Percentiles rank a stretch among this genome's conserved stretches.
phyloP scores from a whole-genome alignment of 2,888 invertebrate genomes.

The Uropetala carovei region DNA sequence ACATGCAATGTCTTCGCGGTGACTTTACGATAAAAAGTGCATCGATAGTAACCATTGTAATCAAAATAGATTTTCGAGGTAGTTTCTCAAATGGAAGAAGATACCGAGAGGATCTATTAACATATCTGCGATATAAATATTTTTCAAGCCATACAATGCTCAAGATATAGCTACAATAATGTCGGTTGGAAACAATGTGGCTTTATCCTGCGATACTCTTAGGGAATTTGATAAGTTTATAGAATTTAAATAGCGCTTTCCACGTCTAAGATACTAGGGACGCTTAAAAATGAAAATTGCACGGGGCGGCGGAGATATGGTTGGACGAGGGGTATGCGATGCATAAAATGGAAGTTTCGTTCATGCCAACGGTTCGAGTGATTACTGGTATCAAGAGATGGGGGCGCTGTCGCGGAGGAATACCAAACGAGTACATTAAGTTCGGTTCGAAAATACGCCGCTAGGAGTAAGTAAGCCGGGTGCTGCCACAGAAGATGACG shows the following conservation, averaged over 20 bases:
- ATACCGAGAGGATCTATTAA: too few relatives aligned
- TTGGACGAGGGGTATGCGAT: not conserved
- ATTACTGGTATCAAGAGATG: conserved; percentile 16
- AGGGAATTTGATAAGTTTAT: too few relatives aligned
- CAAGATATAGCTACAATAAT: too few relatives aligned
- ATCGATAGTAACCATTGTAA: too few relatives aligned
- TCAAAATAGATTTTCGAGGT: too few relatives aligned
- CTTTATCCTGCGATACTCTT: too few relatives aligned
- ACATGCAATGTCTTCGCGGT: too few relatives aligned
- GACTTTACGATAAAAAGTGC: too few relatives aligned
- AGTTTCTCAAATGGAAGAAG: too few relatives aligned
- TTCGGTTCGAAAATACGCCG: not conserved
- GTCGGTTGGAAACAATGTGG: too few relatives aligned
- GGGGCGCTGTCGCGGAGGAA: not conserved
- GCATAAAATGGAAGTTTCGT: conserved; percentile 6
- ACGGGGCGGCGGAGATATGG: not conserved
- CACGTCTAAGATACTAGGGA: not conserved
- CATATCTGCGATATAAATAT: too few relatives aligned
- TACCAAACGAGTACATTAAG: not conserved
- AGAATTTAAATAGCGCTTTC: not conserved
- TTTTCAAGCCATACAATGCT: too few relatives aligned
- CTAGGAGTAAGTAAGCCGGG: not conserved
- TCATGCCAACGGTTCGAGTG: not conserved
- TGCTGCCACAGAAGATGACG: not conserved
- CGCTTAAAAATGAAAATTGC: not conserved